Conservation (phyloP, 2,888 invertebrate species). For the Capitulum mitella region DNA sequence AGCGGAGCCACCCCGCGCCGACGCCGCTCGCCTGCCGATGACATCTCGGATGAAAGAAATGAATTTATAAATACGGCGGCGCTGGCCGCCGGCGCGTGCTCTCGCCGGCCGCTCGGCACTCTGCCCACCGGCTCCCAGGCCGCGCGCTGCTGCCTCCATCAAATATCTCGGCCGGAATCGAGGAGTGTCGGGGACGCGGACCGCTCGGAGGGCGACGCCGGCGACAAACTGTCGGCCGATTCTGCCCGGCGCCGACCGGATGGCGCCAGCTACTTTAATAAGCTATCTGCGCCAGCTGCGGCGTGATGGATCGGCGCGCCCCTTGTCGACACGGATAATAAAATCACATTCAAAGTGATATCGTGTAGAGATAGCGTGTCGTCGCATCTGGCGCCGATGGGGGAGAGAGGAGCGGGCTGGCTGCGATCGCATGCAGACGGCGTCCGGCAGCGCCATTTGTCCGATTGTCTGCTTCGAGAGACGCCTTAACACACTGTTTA, state of each 20-base stretch:
- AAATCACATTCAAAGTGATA: constrained; percentile 11
- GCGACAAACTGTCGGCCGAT: constrained; percentile 10
- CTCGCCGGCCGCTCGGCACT: background rate
- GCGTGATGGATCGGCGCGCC: constrained; percentile 6
- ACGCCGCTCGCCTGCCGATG: background rate
- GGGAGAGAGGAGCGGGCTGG: background rate
- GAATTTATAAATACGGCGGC: constrained; percentile 12
- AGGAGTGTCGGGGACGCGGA: background rate
- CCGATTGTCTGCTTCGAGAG: too few relatives aligned
- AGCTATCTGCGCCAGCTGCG: constrained; percentile 16
- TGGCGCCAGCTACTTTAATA: background rate
- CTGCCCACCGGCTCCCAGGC: background rate
- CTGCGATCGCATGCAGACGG: too few relatives aligned
- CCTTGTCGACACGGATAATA: constrained; percentile 12
- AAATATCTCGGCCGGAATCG: background rate
- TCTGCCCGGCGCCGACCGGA: background rate
- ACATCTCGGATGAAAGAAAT: constrained; percentile 3
- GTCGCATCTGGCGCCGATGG: background rate
- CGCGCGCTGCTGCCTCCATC: background rate
- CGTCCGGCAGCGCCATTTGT: too few relatives aligned
- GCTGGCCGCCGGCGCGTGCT: background rate
- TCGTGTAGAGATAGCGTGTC: constrained; percentile 5
- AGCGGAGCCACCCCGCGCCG: background rate
- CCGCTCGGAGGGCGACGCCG: too few relatives aligned
- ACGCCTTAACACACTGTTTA: too few relatives aligned